Percentiles rank a stretch among this genome's conserved stretches.
Conservation (phyloP, 2,797 vertebrate species). For the Alectoris magna region DNA sequence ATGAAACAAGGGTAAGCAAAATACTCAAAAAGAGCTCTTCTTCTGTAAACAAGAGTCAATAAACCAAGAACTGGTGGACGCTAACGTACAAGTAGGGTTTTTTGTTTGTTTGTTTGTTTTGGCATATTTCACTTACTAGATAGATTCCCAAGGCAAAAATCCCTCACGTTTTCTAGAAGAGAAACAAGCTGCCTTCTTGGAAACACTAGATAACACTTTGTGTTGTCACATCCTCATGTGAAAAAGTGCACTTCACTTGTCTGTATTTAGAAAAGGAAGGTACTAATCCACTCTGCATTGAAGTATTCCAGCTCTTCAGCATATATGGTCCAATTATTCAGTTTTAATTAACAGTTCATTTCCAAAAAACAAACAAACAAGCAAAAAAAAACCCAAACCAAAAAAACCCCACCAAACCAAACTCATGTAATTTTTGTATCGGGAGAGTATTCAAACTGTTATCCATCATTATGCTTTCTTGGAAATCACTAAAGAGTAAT, state of each 20-base stretch:
- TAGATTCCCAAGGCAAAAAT: not conserved
- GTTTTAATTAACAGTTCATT: not conserved
- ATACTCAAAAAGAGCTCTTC: constrained; percentile 27
- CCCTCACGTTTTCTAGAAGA: not conserved
- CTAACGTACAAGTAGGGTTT: not conserved
- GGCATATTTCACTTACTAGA: not conserved
- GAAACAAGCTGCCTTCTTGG: not conserved
- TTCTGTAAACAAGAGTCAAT: constrained; percentile 12
- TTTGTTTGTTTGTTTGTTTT: not conserved
- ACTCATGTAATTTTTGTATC: not conserved
- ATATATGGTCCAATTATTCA: not conserved
- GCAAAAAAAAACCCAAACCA: too few species aligned
- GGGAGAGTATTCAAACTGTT: not conserved
- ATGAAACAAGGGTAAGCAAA: not conserved
- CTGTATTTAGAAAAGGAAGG: not conserved
- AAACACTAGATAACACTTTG: not conserved
- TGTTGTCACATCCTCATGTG: not conserved
- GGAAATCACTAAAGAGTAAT: not conserved
- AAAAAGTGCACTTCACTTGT: not conserved
- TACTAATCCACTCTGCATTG: not conserved
- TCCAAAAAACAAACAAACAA: not conserved
- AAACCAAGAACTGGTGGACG: not conserved
- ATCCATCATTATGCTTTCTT: not conserved
- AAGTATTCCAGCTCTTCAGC: not conserved
- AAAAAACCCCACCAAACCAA: too few species aligned